A percentile compares a stretch with the other conserved stretches of the same genome.
Evolutionary conservation across 2,888 invertebrate genomes (phyloP).

Genomic region (Sipunculus nudus): DNA sequence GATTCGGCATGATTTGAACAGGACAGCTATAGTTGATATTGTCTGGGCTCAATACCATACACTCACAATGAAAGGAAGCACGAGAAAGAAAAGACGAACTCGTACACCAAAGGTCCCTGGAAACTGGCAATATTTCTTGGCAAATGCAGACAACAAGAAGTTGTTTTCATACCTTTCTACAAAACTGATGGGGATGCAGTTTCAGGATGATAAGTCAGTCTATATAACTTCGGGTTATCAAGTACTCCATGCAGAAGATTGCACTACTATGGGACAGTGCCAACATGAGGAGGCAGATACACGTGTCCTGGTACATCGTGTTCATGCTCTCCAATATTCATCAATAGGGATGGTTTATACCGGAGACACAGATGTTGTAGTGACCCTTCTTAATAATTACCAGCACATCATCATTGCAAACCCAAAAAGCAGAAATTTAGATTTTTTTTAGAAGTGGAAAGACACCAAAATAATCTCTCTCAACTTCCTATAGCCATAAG

Average conservation of each 20-base stretch:
- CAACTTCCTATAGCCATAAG: constrained; percentile 19
- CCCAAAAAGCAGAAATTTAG: constrained; percentile 19
- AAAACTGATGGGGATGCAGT: not conserved
- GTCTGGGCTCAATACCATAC: constrained; percentile 17
- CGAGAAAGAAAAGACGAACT: constrained; percentile 15
- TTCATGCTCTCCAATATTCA: constrained; percentile 16
- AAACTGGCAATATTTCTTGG: constrained; percentile 19
- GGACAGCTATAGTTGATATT: constrained; percentile 19
- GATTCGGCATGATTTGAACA: constrained; percentile 14
- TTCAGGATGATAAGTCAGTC: not conserved
- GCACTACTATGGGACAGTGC: constrained; percentile 1
- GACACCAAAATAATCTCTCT: constrained; percentile 20
- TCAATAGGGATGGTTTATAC: constrained; percentile 6
- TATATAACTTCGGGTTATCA: not conserved
- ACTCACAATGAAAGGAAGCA: constrained; percentile 16
- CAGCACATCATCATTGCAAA: constrained; percentile 19
- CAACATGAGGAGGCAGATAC: constrained; percentile 23
- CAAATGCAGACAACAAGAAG: constrained; percentile 23
- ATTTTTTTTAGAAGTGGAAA: constrained; percentile 19
- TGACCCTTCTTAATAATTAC: constrained; percentile 10
- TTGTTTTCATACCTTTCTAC: constrained; percentile 20
- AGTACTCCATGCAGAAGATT: not conserved
- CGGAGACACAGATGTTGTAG: constrained; percentile 3
- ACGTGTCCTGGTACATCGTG: constrained; percentile 18
- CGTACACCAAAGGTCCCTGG: constrained; percentile 23